phyloP scores from a whole-genome alignment of 2,888 invertebrate species.

The Gnatocerus cornutus region DNA sequence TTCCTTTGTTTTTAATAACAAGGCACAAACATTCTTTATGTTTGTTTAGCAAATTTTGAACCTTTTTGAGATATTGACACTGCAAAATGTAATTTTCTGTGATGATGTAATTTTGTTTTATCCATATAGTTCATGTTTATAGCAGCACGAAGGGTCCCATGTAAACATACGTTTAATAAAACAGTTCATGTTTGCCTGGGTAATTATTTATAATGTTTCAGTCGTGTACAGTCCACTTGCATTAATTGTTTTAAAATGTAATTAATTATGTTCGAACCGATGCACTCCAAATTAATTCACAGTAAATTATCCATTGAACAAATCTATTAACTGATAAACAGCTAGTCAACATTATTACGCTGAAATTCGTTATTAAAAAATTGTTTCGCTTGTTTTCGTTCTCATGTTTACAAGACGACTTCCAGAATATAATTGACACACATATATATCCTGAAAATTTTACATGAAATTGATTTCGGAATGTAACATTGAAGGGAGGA shows the following conservation, averaged over 20 bases:
- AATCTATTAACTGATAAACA: constrained; percentile 2
- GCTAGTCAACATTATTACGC: no score
- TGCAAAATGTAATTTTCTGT: constrained; percentile 12
- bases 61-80: constrained; percentile 14
- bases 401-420: no score
- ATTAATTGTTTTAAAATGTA: constrained; percentile 40
- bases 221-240: constrained; percentile 15
- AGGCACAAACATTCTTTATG: constrained; percentile 5
- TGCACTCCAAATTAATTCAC: constrained; percentile 31
- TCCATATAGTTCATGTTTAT: constrained; percentile 24
- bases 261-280: constrained; percentile 36
- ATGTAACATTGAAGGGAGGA: constrained; percentile 43
- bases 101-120: constrained; percentile 26
- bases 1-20: constrained; percentile 29
- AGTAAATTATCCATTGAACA: constrained; percentile 11
- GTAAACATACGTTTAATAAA: constrained; percentile 34
- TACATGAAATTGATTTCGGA: constrained; percentile 47
- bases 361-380: no score
- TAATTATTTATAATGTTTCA: constrained; percentile 30
- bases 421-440: constrained; percentile 24
- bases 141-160: constrained; percentile 19
- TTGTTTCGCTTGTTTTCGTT: no score
- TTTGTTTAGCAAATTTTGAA: constrained; percentile 1
- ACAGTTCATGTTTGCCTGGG: constrained; percentile 26
- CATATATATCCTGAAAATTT: constrained; percentile 41